These are phyloP conservation scores for Enteromius anoplus DNA, from an alignment of 2,797 vertebrate genomes.

Conservation along the genomic window DNA sequence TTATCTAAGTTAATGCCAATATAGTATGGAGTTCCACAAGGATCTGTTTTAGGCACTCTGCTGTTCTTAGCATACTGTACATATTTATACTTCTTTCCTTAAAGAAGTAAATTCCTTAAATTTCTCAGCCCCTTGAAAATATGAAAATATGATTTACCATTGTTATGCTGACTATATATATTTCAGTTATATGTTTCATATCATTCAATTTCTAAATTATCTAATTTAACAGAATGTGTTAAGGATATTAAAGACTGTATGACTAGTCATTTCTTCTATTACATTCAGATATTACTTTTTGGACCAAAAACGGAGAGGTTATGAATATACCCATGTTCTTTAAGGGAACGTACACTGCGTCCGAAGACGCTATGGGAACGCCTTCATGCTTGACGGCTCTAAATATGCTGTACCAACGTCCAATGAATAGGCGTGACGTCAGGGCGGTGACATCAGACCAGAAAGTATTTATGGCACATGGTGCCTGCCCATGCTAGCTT, in stretches of 20 bases:
- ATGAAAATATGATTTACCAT: background rate
- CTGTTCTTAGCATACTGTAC: background rate
- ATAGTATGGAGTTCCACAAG: background rate
- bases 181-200: background rate
- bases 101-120: too few species aligned
- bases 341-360: too few species aligned
- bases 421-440: too few species aligned
- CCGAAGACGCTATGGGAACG: too few species aligned
- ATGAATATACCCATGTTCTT: background rate
- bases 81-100: background rate
- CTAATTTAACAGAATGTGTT: background rate
- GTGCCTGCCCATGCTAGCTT: too few species aligned
- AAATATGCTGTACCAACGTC: too few species aligned
- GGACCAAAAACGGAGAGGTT: too few species aligned
- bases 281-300: background rate
- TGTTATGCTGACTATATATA: background rate
- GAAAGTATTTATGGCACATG: too few species aligned
- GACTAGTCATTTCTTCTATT: background rate
- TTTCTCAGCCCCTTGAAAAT: background rate
- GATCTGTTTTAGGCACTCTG: background rate
- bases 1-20: background rate
- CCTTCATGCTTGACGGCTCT: too few species aligned
- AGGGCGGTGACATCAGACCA: too few species aligned
- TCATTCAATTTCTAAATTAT: background rate
- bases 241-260: background rate